Conservation (phyloP, 2,797 vertebrate genomes). For the Masticophis lateralis region DNA sequence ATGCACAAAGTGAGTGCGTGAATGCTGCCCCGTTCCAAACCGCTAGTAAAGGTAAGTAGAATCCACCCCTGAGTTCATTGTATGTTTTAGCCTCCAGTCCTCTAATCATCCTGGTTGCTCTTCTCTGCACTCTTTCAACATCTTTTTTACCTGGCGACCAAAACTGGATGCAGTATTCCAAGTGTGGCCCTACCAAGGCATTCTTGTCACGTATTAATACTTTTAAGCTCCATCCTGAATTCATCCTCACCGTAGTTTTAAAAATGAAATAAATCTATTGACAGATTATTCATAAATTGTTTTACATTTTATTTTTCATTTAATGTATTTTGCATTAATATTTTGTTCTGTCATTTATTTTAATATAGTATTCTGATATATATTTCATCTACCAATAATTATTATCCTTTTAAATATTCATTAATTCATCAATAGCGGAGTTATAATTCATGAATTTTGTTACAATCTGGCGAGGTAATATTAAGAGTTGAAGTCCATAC, state of each 20-base stretch:
- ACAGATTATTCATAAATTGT: not conserved
- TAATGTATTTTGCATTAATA: not conserved
- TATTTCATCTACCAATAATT: not conserved
- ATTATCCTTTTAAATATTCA: not conserved
- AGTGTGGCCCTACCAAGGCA: no score
- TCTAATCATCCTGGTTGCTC: no score
- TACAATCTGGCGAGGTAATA: not conserved
- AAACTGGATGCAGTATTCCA: no score
- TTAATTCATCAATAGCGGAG: not conserved
- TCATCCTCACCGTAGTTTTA: not conserved
- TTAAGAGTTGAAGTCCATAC: not conserved
- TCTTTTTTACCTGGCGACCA: no score
- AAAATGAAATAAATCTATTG: not conserved
- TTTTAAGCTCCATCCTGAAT: not conserved
- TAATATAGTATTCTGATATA: not conserved
- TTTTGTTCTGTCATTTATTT: not conserved
- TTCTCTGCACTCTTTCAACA: no score
- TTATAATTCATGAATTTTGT: not conserved
- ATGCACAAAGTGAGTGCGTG: rapidly evolving
- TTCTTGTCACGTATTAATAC: not conserved
- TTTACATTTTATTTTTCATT: not conserved
- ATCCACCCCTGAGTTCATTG: no score
- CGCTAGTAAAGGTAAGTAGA: no score
- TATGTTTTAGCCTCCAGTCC: no score
- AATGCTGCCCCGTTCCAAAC: no score